phyloP scores from a whole-genome alignment of 2,888 invertebrate species.

The Philopedon plagiatum region DNA sequence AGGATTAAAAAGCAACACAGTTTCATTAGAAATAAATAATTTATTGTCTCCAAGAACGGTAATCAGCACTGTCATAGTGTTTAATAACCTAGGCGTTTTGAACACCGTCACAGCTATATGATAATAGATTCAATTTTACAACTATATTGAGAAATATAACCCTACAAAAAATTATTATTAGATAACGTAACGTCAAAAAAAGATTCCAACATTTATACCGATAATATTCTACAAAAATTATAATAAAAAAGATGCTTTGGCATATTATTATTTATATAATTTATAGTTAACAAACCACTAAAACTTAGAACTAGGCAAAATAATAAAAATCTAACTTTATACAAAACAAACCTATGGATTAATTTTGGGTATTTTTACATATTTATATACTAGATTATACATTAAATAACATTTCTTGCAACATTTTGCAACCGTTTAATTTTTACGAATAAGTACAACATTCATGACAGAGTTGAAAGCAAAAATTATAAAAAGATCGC shows the following conservation, averaged over 20 bases:
- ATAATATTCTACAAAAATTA: conserved; percentile 45
- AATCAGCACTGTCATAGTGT: conserved; percentile 60
- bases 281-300: conserved; percentile 61
- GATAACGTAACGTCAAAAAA: conserved; percentile 41
- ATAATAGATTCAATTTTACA: conserved; percentile 60
- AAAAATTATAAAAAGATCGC: no score
- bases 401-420: conserved; percentile 39
- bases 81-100: conserved; percentile 63
- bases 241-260: conserved; percentile 64
- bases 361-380: conserved; percentile 40
- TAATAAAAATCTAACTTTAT: conserved; percentile 58
- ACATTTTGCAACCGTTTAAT: conserved; percentile 7
- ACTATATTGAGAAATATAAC: conserved; percentile 46
- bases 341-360: conserved; percentile 62
- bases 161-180: conserved; percentile 38
- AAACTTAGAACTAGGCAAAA: conserved; percentile 60
- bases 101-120: conserved; percentile 65
- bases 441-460: conserved; percentile 4
- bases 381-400: conserved; percentile 55
- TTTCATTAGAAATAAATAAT: conserved; percentile 68
- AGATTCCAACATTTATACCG: conserved; percentile 30
- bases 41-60: conserved; percentile 69
- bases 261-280: conserved; percentile 62
- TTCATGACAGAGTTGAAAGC: no score
- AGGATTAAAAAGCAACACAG: neutral